phyloP scores from a whole-genome alignment of 2,888 invertebrate genomes.

The Caenorhabditis zanzibari region DNA sequence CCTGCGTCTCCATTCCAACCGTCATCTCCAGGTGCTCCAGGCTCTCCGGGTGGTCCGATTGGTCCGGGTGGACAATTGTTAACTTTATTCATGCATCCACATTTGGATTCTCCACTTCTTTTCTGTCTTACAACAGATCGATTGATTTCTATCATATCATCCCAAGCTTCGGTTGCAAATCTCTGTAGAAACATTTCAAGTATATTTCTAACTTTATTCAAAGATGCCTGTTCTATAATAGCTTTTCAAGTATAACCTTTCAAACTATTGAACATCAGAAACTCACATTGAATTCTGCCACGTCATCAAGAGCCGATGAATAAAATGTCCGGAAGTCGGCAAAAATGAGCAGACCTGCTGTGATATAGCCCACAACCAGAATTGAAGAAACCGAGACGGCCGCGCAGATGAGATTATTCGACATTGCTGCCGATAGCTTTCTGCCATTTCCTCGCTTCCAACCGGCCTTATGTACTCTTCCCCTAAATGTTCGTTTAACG shows the following conservation, averaged over 20 bases:
- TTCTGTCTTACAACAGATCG: constrained; percentile 41
- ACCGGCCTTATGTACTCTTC: constrained; percentile 47
- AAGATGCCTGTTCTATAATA: too few relatives aligned
- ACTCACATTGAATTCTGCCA: constrained; percentile 63
- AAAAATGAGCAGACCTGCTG: constrained; percentile 52
- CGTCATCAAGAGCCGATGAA: constrained; percentile 43
- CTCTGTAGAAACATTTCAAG: constrained; percentile 26
- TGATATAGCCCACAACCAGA: constrained; percentile 57
- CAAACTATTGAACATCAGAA: not conserved
- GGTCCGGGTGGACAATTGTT: constrained; percentile 61
- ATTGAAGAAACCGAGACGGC: constrained; percentile 50
- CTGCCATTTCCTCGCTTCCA: constrained; percentile 26
- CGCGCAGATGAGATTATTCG: constrained; percentile 51
- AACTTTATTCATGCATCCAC: constrained; percentile 55
- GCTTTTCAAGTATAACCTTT: too few relatives aligned
- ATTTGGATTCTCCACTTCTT: constrained; percentile 57
- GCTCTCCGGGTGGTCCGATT: constrained; percentile 55
- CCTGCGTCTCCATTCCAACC: constrained; percentile 56
- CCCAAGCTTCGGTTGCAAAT: constrained; percentile 64
- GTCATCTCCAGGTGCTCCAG: constrained; percentile 64
- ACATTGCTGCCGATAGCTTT: constrained; percentile 29
- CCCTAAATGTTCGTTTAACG: constrained; percentile 51
- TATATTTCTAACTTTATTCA: too few relatives aligned
- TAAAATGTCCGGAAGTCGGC: constrained; percentile 57
- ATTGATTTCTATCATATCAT: constrained; percentile 62